These are phyloP conservation scores for Denticeps clupeoides DNA, from an alignment of 2,797 vertebrate genomes.

Conservation along the genomic window DNA sequence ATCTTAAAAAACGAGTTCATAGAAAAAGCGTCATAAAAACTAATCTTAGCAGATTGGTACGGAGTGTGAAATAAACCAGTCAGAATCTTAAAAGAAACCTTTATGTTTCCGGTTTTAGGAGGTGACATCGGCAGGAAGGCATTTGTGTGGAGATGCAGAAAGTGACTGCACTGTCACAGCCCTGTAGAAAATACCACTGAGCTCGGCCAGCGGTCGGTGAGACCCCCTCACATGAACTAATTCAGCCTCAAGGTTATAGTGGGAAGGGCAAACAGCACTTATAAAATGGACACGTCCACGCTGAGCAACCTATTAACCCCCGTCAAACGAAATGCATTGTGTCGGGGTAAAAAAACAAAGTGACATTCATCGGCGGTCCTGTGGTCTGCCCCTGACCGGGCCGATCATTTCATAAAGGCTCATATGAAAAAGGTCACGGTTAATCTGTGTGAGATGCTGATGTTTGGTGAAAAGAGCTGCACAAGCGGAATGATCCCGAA, in stretches of 20 bases:
- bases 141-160: no score
- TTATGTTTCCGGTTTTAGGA: no score
- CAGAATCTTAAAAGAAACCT: no score
- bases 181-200: no score
- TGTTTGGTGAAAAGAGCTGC: slow-evolving; percentile 1
- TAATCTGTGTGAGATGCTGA: no score
- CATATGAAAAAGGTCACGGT: not conserved
- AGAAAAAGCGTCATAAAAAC: no score
- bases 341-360: not conserved
- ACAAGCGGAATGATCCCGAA: not conserved
- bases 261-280: slow-evolving; percentile 15
- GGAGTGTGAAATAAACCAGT: no score
- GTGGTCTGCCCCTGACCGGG: not conserved
- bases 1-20: not conserved
- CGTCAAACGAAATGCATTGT: not conserved
- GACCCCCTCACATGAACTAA: slow-evolving; percentile 4
- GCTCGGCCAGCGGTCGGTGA: no score
- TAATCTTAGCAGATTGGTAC: no score
- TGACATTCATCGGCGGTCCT: not conserved
- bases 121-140: no score
- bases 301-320: slow-evolving; percentile 5
- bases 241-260: slow-evolving; percentile 13
- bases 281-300: not conserved
- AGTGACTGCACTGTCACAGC: no score
- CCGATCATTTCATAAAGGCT: not conserved